A percentile compares a stretch with the other conserved stretches of the same genome.
Conservation (phyloP, 2,888 invertebrate species). For the Galeopsomyia nigrocyanea region DNA sequence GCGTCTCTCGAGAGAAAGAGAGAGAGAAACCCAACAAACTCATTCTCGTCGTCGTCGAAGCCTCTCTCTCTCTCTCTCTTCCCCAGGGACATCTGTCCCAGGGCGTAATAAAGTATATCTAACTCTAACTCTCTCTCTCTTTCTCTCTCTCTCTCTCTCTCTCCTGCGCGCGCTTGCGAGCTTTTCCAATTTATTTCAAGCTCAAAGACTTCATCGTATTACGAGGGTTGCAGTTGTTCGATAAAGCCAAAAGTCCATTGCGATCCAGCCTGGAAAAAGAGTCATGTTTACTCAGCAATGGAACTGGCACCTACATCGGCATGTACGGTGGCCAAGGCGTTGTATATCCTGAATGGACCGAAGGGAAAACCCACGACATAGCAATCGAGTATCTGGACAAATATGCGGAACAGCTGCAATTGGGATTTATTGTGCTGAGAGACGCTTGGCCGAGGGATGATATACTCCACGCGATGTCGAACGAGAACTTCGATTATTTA, state of each 20-base stretch:
- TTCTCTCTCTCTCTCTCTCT: too few species aligned
- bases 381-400: conserved; percentile 39
- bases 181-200: not conserved
- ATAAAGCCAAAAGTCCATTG: conserved; percentile 22
- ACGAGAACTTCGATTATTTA: conserved; percentile 51
- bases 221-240: conserved; percentile 18
- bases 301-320: conserved; percentile 45
- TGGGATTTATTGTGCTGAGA: conserved; percentile 47
- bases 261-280: conserved; percentile 11
- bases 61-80: too few species aligned
- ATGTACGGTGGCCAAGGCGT: conserved; percentile 41
- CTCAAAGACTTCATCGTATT: not conserved
- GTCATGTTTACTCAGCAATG: conserved; percentile 39
- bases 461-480: not conserved
- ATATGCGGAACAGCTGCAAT: conserved; percentile 44
- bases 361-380: conserved; percentile 24
- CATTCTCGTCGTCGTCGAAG: too few species aligned
- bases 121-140: too few species aligned
- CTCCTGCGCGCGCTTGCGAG: not conserved
- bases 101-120: too few species aligned
- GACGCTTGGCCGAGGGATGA: conserved; percentile 55
- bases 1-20: too few species aligned
- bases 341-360: conserved; percentile 54
- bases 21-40: too few species aligned
- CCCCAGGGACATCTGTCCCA: too few species aligned